Evolutionary conservation across 2,888 invertebrate genomes (phyloP).

Genomic region (Pterobdella sp.): DNA sequence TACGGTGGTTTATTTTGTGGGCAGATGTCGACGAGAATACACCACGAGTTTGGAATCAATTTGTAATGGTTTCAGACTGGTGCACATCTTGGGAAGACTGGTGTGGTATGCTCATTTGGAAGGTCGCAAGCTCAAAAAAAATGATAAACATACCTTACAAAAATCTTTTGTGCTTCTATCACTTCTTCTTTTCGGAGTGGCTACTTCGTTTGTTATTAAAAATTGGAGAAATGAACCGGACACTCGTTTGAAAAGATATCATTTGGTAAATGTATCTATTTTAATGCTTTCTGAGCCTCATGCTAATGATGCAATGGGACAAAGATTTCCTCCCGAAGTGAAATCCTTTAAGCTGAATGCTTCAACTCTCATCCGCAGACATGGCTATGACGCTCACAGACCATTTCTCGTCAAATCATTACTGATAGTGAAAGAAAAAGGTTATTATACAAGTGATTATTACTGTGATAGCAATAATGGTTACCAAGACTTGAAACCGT

Average conservation of each 20-base stretch:
- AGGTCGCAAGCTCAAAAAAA: constrained; percentile 33
- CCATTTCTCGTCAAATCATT: constrained; percentile 28
- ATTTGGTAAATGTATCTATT: constrained; percentile 30
- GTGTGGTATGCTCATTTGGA: constrained; percentile 38
- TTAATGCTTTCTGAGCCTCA: constrained; percentile 31
- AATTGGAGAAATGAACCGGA: constrained; percentile 31
- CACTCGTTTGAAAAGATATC: constrained; percentile 19
- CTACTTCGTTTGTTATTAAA: constrained; percentile 35
- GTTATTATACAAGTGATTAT: neutral
- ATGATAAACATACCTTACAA: constrained; percentile 30
- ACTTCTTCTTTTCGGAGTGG: constrained; percentile 33
- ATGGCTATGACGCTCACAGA: constrained; percentile 24
- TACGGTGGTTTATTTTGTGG: constrained; percentile 35
- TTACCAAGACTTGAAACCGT: constrained; percentile 10
- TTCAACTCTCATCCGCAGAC: constrained; percentile 6
- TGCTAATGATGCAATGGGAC: constrained; percentile 3
- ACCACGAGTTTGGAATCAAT: constrained; percentile 31
- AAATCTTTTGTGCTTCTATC: constrained; percentile 32
- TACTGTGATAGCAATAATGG: constrained; percentile 10
- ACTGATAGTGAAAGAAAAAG: constrained; percentile 4
- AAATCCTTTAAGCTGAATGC: constrained; percentile 1
- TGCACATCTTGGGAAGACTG: constrained; percentile 34
- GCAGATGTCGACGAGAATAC: constrained; percentile 31
- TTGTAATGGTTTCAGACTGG: constrained; percentile 30
- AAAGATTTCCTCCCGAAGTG: constrained; percentile 23